A percentile compares a stretch with the other conserved stretches of the same genome.
Conservation (phyloP, 2,113 vertebrate species). For the Rattus rattus region DNA sequence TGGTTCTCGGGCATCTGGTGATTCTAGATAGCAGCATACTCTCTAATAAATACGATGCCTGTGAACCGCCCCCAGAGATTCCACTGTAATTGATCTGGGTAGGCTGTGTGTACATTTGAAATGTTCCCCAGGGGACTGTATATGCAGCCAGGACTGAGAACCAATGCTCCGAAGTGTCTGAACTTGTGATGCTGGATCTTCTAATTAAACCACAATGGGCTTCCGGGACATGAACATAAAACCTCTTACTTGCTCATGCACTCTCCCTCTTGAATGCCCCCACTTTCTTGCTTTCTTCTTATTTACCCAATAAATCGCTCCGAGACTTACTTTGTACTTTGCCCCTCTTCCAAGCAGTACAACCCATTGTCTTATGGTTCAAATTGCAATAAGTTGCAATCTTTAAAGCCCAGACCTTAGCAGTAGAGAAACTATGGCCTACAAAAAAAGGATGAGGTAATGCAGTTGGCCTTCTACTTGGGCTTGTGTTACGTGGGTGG, state of each 20-base stretch:
- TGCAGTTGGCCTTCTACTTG: not conserved
- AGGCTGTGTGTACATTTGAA: constrained; percentile 13
- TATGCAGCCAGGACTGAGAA: constrained; percentile 32
- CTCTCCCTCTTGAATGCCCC: not conserved
- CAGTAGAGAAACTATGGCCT: not conserved
- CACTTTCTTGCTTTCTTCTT: not conserved
- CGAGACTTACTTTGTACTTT: not conserved
- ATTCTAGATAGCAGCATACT: constrained; percentile 23
- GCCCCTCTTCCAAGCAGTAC: constrained; percentile 32
- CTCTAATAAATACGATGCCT: constrained; percentile 59
- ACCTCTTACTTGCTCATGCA: not conserved
- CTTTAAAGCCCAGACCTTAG: not conserved
- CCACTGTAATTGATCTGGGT: constrained; percentile 24
- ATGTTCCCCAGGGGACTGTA: constrained; percentile 39
- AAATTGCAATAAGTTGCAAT: not conserved
- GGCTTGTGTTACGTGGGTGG: not conserved
- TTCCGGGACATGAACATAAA: constrained; percentile 21
- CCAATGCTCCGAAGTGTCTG: not conserved
- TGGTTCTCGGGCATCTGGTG: constrained; percentile 14
- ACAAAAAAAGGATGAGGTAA: constrained; percentile 10
- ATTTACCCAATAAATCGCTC: not conserved
- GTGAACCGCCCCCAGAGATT: constrained; percentile 39
- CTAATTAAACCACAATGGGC: constrained; percentile 23
- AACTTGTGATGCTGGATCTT: constrained; percentile 40
- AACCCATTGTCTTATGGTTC: not conserved